A percentile compares a stretch with the other conserved stretches of the same genome.
phyloP scores from a whole-genome alignment of 2,113 vertebrate species.

The Cinclus cinclus region DNA sequence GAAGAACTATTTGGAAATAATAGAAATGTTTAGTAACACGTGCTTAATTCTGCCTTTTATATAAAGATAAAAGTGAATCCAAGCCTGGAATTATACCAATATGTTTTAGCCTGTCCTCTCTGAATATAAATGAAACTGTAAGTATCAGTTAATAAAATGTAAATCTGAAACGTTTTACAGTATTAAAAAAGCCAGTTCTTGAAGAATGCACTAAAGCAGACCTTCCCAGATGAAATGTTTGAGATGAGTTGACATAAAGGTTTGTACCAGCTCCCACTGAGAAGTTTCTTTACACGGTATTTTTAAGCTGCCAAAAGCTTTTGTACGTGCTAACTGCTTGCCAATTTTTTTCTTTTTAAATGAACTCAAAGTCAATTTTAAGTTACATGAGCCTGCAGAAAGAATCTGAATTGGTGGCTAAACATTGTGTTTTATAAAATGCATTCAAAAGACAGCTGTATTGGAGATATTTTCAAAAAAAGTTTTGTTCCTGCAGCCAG shows the following conservation, averaged over 20 bases:
- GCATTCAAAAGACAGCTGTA: slow-evolving; percentile 1
- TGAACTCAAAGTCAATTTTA: neutral
- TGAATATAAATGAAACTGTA: neutral
- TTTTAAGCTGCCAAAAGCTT: slow-evolving; percentile 43
- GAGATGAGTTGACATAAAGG: slow-evolving; percentile 10
- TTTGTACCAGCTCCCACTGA: slow-evolving; percentile 24
- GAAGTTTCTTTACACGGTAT: slow-evolving; percentile 34
- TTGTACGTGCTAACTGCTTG: neutral
- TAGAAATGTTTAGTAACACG: accelerated
- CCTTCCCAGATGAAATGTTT: neutral
- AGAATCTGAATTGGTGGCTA: slow-evolving; percentile 2
- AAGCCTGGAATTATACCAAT: neutral
- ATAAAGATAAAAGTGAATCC: neutral
- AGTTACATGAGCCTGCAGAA: slow-evolving; percentile 31
- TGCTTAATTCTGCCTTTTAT: neutral
- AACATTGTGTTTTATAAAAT: neutral
- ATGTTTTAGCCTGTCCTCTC: neutral
- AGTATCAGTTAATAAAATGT: neutral
- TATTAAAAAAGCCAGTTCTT: neutral
- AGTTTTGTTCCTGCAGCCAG: slow-evolving; percentile 1
- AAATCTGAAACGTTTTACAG: neutral
- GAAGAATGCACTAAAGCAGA: neutral
- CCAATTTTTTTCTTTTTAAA: slow-evolving; percentile 11
- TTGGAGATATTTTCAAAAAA: slow-evolving; percentile 46
- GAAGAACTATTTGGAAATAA: neutral